Evolutionary conservation across 2,888 invertebrate genomes (phyloP), one percentile per base, ranked within the genome.

Genomic region (Isoperla grammatica): DNA sequence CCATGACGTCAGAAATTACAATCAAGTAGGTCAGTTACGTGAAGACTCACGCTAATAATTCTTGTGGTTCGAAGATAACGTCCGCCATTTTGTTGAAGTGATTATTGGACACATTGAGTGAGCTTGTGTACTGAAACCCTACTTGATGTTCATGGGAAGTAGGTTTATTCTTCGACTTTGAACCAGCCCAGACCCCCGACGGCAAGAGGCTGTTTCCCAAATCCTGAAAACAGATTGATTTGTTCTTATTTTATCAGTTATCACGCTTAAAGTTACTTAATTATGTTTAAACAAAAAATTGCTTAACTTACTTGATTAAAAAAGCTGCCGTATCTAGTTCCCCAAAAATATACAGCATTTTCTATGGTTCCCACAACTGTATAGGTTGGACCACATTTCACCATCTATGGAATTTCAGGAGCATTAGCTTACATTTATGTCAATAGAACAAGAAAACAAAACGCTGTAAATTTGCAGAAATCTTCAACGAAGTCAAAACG

Each of bases 281-380:
- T 9, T 37, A 11, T n/a, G n/a, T n/a, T n/a, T n/a, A n/a, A n/a
- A n/a, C n/a, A n/a, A n/a, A n/a, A 8, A 29, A 29, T 29, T 29
- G 29, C 29, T 29, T 57, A 20, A 13, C 49, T 29, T 55, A 59
- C 61, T 56, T 61, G 54, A 40, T 17, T 43, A 22, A 23, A 54
- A 17, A 57, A 46, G n/a, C 43, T 45, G 9, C 49, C 67, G 49
- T 68, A 68, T 39, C 71, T 59, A 4, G 80, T 79, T 17, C 88
- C 88, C 86, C 87, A 88, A 68, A 86, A 82, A 65, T 83, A 82
- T 8, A 88, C 73, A 20, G 83, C 81, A 70, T 86, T 85, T 64
- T 85, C 81, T 42, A 79, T 75, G 1, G 85, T 85, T 2, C 79
- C 79, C 8, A 81, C 82, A n/a, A 85, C 75, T 1, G 85, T 84